Base-by-base conservation (phyloP, 2,113 vertebrate species). In the Misgurnus anguillicaudatus region DNA sequence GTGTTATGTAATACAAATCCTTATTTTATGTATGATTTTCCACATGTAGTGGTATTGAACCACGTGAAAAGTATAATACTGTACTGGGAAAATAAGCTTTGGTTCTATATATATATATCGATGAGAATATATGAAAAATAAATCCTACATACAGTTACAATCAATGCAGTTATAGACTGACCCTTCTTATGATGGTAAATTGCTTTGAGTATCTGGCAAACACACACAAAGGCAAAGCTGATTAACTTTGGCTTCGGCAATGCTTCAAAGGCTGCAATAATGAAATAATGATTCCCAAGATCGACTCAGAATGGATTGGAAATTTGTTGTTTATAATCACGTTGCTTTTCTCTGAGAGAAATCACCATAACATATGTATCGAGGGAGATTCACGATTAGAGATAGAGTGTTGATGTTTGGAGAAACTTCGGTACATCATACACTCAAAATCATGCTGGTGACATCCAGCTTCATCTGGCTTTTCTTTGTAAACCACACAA, bases 231-330 rank as follows among this genome's bases (percentile, higher is more conserved):
- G 4, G 47, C 47, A 53, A 6, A 17, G 14, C n/a, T 53, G n/a
- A 53, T 53, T 38, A 3, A 17, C 0, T 36, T 19, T 55, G 14
- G 67, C 8, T 11, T 36, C 24, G 47, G 13, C 24, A 51, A 53
- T 36, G 47, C 47, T 16, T 31, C 51, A 6, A 51, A 69, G 9
- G 2, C 7, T 45, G 42, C 42, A 45, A 45, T 45, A 31, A 9
- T 69, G 8, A 69, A 17, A 36, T 53, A 53, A 70, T 36, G 67
- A 69, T 53, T 53, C 67, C 67, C 14, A 36, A 5, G 14, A 53
- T 4, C 13, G 1, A 45, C 42, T 51, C 67, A 3, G 14, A 31
- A 51, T 17, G 14, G 21, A 69, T 45, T 17, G 45, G 13, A 5
- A 31, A 9, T 69, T 69, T 48, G 21, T 36, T 51, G 47, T 69